Conservation (phyloP, 2,888 invertebrate genomes). For the Tenthredo livida region DNA sequence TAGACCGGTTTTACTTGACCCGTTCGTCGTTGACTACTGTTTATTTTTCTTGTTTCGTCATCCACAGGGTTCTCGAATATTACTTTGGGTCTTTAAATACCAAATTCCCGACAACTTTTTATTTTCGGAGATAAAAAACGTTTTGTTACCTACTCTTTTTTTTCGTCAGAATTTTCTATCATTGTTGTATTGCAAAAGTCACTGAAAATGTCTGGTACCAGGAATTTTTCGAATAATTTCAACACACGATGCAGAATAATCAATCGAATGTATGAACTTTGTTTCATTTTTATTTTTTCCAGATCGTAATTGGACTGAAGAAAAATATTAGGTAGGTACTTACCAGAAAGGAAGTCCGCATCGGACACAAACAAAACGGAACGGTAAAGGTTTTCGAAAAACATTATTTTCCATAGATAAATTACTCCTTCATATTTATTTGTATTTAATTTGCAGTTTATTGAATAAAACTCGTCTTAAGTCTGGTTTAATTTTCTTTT, state of each 20-base stretch:
- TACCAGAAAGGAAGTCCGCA: neutral
- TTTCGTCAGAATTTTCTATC: neutral
- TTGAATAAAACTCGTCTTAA: neutral
- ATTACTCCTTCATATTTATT: neutral
- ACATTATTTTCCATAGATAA: neutral
- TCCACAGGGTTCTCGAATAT: neutral
- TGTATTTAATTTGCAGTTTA: neutral
- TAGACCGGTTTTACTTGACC: conserved; percentile 74
- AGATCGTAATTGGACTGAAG: neutral
- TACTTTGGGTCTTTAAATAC: neutral
- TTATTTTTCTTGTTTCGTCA: neutral
- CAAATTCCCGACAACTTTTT: neutral
- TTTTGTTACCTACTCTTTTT: no score
- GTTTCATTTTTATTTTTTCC: neutral
- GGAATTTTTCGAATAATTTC: neutral
- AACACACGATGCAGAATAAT: neutral
- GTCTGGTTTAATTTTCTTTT: neutral
- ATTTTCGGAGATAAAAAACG: neutral
- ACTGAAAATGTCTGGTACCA: neutral
- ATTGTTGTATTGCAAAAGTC: neutral
- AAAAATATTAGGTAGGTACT: neutral
- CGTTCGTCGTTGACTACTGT: conserved; percentile 47
- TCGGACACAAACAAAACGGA: neutral
- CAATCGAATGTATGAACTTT: neutral
- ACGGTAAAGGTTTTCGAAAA: neutral